Conservation (phyloP, 2,113 vertebrate species). For the Cebus imitator region DNA sequence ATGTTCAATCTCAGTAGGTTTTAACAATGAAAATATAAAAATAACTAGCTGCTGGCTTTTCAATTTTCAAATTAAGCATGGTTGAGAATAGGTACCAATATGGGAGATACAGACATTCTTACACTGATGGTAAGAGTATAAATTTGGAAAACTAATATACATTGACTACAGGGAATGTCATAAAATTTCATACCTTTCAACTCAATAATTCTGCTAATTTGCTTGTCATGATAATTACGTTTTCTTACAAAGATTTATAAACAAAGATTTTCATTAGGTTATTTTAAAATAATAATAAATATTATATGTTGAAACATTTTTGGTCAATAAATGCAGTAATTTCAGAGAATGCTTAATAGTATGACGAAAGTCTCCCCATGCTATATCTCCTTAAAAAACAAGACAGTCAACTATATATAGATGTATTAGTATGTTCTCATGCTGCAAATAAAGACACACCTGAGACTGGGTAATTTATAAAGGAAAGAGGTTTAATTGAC, state of each 20-base stretch:
- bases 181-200: neutral
- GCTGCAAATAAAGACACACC: no score
- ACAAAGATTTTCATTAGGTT: neutral
- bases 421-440: no score
- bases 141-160: neutral
- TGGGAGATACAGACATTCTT: neutral
- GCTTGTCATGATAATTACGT: neutral
- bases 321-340: neutral
- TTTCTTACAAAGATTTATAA: neutral
- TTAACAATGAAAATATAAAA: slow-evolving; percentile 21
- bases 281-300: neutral
- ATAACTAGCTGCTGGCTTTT: neutral
- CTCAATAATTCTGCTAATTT: neutral
- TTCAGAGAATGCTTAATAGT: neutral
- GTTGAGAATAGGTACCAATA: neutral
- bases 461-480: no score
- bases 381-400: neutral
- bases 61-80: neutral
- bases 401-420: neutral
- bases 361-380: neutral
- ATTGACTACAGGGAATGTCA: neutral
- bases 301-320: neutral
- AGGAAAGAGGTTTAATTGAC: no score
- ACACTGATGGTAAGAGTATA: neutral
- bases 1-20: neutral